Evolutionary conservation across 2,113 vertebrate genomes (phyloP), one percentile per base, ranked within the genome.

Genomic region (Myrmecobius fasciatus): DNA sequence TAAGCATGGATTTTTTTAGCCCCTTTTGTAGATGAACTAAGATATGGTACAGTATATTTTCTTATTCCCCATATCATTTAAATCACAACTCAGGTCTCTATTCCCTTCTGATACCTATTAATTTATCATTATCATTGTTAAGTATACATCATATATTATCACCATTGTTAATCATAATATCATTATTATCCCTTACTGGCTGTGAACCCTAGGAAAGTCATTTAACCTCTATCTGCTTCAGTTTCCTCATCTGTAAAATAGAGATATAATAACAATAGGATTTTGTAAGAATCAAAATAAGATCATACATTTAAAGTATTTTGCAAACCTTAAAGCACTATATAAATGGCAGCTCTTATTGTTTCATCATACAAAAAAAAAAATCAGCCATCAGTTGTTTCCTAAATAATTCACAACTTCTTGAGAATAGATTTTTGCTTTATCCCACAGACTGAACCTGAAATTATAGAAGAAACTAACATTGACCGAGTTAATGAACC

Each of bases 391-490:
- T 75, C 36, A 7, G n/a, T 75, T 75, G n/a, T 75, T 75, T 75
- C 60, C 60, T 75, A 75, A 75, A n/a, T 75, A n/a, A n/a, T n/a
- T 14, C 12, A n/a, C 14, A 17, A 75, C 20, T 75, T 17, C 60
- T 75, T 75, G 60, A 75, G 60, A 20, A 75, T 14, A 6, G 31
- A 53, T n/a, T 92, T 98, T 93, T 98, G 95, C 97, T 97, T 98
- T 95, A 52, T 96, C 93, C 96, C 92, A 92, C 97, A 99, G 99
- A 99, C 99, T 0, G 99, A 99, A 98, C 99, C 99, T 0, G 99
- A 99, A 98, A 98, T 99, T 95, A 99, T 99, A 52, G 99, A 99
- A 97, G 99, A 99, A 98, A 99, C 99, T 3, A 99, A 99, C 26
- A 98, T 99, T 2, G 99, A 99, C 98, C 98, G 99, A 24, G 98